Evolutionary conservation across 1,140 invertebrate genomes (phyloP).

Genomic region (Sesamia nonagrioides): DNA sequence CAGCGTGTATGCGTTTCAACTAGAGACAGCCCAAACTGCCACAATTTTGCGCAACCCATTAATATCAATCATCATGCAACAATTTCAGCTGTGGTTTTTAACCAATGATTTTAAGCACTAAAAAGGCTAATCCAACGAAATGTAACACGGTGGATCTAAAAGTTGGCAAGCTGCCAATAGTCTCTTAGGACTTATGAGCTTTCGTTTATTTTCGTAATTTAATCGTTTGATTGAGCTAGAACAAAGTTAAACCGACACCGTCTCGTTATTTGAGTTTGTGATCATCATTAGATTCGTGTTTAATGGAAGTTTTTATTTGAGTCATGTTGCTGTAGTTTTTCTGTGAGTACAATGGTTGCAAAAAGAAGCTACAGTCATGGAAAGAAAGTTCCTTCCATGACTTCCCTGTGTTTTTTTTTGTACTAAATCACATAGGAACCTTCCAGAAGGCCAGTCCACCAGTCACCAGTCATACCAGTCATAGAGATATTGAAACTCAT

Average conservation of each 20-base stretch:
- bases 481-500: too few relatives aligned
- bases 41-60: not conserved
- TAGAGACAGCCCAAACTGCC: not conserved
- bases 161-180: constrained; percentile 33
- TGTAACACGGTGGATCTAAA: not conserved
- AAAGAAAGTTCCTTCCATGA: too few relatives aligned
- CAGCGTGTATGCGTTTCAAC: not conserved
- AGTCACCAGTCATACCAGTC: too few relatives aligned
- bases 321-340: not conserved
- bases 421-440: too few relatives aligned
- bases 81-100: not conserved
- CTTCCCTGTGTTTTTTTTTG: too few relatives aligned
- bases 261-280: not conserved
- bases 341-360: not conserved
- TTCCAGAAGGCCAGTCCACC: too few relatives aligned
- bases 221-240: constrained; percentile 17
- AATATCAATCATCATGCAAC: not conserved
- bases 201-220: constrained; percentile 45
- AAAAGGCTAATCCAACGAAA: not conserved
- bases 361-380: too few relatives aligned
- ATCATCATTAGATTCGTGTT: not conserved
- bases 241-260: not conserved
- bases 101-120: constrained; percentile 7
- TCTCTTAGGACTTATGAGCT: constrained; percentile 7
- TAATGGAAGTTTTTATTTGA: not conserved